Evolutionary conservation across 2,113 vertebrate species (phyloP).

Genomic region (Patagioenas fasciata): DNA sequence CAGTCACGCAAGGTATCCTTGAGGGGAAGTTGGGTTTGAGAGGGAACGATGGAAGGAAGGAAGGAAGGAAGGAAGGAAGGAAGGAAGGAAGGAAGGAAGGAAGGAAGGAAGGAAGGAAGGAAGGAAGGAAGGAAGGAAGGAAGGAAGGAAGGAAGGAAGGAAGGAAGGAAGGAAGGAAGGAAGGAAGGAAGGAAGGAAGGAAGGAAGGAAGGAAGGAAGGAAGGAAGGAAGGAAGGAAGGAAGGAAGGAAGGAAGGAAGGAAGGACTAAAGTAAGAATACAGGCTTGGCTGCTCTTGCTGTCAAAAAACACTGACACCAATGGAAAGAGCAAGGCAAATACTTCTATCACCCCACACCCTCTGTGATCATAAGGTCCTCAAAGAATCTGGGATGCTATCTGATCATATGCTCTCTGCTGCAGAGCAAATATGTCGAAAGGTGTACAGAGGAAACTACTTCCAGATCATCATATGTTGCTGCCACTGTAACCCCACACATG

Average conservation of each 20-base stretch:
- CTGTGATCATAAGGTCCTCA: neutral
- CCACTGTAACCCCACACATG: neutral
- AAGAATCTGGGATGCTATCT: neutral
- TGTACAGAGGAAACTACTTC: neutral
- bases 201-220: neutral
- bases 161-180: conserved; percentile 1
- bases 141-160: conserved; percentile 23
- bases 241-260: conserved; percentile 59
- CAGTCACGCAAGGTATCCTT: conserved; percentile 97
- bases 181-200: neutral
- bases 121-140: conserved; percentile 50
- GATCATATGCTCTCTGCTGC: neutral
- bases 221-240: conserved; percentile 27
- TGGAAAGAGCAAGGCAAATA: neutral
- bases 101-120: conserved; percentile 61
- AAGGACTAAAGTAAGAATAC: conserved; percentile 35
- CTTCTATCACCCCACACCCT: neutral
- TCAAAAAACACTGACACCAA: neutral
- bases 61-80: conserved; percentile 63
- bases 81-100: conserved; percentile 53
- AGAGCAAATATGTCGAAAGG: neutral
- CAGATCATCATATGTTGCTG: neutral
- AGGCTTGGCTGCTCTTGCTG: neutral
- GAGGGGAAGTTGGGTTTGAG: conserved; percentile 23
- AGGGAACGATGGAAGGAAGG: neutral